Base-by-base conservation (phyloP, 2,113 vertebrate species). In the Anhinga anhinga region DNA sequence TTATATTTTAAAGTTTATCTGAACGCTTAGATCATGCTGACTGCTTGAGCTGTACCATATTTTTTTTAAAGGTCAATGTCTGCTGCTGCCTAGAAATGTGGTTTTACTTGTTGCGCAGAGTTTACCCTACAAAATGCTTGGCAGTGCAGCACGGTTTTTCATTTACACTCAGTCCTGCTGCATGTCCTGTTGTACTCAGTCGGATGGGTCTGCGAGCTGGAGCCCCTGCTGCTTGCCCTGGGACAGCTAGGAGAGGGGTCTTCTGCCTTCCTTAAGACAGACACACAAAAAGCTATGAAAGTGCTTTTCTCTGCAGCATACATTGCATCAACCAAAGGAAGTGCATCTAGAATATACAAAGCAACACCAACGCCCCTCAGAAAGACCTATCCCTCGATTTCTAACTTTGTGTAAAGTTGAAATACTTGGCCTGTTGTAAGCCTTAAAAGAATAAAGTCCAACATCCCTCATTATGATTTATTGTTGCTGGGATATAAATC, bases 151-250 rank as follows among this genome's bases (percentile, higher is more conserved):
- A 16, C 2, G 1, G 8, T 9, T 52, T 55, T 84, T 69, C 2
- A 9, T 27, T 72, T 73, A 1, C 5, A 3, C 22, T 86, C 23
- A 10, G 19, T 32, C 8, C 14, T 38, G 25, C 42, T 26, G 7
- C 3, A 0, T 2, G 5, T 12, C 26, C n/a, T 66, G 11, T 7
- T 58, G 21, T 59, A 40, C 7, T 55, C 0, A 4, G 0, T 30
- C 1, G 1, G 22, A 30, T 27, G 11, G 13, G 26, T 40, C 49
- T 69, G 42, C 2, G 30, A 56, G n/a, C 8, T 22, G n/a, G 34
- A 77, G 29, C 12, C 6, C 11, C 9, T 44, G 32, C 8, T 71
- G 9, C 40, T 44, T 34, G 14, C 27, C 49, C 27, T 32, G 40
- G 17, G n/a, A 40, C 26, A 74, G 10, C 18, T 63, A 58, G 38